Evolutionary conservation across 2,888 invertebrate species (phyloP).

Genomic region (Apamea monoglypha): DNA sequence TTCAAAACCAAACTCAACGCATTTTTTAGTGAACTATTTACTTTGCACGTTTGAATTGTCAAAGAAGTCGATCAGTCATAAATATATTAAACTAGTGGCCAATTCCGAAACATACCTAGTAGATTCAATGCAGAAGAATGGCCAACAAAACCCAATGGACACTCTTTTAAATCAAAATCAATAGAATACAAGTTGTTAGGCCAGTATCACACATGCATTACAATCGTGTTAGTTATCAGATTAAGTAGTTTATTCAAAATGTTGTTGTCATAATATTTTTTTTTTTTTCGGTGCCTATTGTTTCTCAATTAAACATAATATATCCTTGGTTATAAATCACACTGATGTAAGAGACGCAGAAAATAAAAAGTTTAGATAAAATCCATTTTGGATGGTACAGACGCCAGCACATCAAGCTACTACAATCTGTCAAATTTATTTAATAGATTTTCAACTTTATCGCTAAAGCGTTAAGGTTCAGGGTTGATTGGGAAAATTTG

Average conservation of each 20-base stretch:
- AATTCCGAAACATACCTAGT: not conserved
- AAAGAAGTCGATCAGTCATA: not conserved
- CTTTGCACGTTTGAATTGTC: not conserved
- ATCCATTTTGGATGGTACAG: not conserved
- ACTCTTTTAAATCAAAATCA: too few relatives aligned
- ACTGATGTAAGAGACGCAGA: not conserved
- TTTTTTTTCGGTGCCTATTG: not conserved
- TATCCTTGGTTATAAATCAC: not conserved
- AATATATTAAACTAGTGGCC: not conserved
- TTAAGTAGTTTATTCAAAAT: not conserved
- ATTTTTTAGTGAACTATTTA: not conserved
- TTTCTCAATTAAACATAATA: not conserved
- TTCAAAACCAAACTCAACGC: too few relatives aligned
- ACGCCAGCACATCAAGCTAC: too few relatives aligned
- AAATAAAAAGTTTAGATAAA: not conserved
- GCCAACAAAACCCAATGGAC: not conserved
- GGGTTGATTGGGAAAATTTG: too few relatives aligned
- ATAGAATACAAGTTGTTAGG: not conserved
- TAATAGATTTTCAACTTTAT: too few relatives aligned
- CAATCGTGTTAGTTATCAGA: not conserved
- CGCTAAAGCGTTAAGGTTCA: too few relatives aligned
- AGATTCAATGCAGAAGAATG: not conserved
- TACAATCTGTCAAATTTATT: too few relatives aligned
- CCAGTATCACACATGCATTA: not conserved
- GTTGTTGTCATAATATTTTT: not conserved